Evolutionary conservation across 1,140 invertebrate species (phyloP).

Genomic region (Heterodera schachtii): DNA sequence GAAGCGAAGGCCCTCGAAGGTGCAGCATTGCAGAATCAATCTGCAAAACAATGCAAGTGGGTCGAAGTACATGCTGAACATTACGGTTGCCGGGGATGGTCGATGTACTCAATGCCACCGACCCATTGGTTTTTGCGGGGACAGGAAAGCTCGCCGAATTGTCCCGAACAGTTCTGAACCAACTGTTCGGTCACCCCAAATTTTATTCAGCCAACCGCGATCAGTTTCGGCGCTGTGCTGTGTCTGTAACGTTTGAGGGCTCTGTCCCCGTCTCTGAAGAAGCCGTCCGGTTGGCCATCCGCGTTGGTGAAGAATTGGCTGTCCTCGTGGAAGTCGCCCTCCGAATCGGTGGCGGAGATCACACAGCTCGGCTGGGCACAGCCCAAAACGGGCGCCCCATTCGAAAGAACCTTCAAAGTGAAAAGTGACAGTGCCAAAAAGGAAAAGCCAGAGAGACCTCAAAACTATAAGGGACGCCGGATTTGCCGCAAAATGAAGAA

Average conservation of each 20-base stretch:
- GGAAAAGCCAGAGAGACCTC: conserved; percentile 35
- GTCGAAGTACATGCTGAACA: background rate
- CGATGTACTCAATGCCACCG: conserved; percentile 64
- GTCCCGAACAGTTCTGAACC: conserved; percentile 58
- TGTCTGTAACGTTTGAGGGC: conserved; percentile 50
- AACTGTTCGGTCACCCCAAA: background rate
- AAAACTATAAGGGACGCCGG: conserved; percentile 59
- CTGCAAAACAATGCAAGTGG: conserved; percentile 27
- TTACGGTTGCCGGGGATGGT: conserved; percentile 64
- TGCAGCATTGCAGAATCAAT: conserved; percentile 62
- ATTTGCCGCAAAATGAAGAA: conserved; percentile 57
- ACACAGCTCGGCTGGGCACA: conserved; percentile 63
- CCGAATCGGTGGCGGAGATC: conserved; percentile 44
- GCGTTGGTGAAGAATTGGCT: conserved; percentile 55
- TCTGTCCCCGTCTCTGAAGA: conserved; percentile 61
- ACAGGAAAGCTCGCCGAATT: conserved; percentile 59
- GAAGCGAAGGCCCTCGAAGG: conserved; percentile 63
- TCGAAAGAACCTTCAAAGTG: conserved; percentile 33
- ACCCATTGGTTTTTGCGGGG: conserved; percentile 63
- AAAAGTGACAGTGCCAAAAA: background rate
- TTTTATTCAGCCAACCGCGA: conserved; percentile 55
- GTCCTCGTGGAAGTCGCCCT: conserved; percentile 51
- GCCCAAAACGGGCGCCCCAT: conserved; percentile 59
- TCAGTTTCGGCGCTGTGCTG: conserved; percentile 46
- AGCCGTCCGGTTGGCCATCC: conserved; percentile 58